phyloP scores from a whole-genome alignment of 2,888 invertebrate species.

The Polydrusus cervinus region DNA sequence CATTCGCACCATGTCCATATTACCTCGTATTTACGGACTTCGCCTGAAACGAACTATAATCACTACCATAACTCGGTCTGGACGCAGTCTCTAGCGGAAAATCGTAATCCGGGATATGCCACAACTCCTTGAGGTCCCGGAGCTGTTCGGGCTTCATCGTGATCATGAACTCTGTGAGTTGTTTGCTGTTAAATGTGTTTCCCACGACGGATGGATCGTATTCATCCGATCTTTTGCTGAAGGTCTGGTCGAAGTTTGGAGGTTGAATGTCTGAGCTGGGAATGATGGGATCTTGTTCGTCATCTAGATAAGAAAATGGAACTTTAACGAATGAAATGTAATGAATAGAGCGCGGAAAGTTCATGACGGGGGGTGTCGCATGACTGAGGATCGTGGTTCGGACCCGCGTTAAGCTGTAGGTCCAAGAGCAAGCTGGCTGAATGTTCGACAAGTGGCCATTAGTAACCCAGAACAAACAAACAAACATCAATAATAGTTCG shows the following conservation, averaged over 20 bases:
- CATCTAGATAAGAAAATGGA: slow-evolving; percentile 5
- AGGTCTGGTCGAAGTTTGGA: slow-evolving; percentile 29
- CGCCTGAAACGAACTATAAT: slow-evolving; percentile 68
- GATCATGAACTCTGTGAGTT: slow-evolving; percentile 58
- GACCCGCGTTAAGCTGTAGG: no score
- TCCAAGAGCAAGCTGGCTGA: no score
- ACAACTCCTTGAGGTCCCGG: slow-evolving; percentile 66
- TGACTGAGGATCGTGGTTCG: no score
- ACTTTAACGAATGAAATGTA: no score
- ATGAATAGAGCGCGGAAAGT: no score
- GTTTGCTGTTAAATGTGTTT: slow-evolving; percentile 49
- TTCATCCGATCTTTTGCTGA: slow-evolving; percentile 37
- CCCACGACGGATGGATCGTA: slow-evolving; percentile 45
- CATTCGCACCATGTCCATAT: not conserved
- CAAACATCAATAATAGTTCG: no score
- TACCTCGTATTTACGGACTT: slow-evolving; percentile 21
- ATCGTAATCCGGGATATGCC: slow-evolving; percentile 70
- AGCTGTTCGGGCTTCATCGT: slow-evolving; percentile 63
- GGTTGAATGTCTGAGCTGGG: slow-evolving; percentile 19
- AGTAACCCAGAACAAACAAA: no score
- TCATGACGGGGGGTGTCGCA: no score
- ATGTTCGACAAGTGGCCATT: no score
- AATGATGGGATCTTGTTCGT: slow-evolving; percentile 49
- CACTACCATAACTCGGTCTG: slow-evolving; percentile 68
- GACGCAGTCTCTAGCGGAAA: slow-evolving; percentile 68